phyloP scores from a whole-genome alignment of 2,888 invertebrate species.

The Notodonta dromedarius region DNA sequence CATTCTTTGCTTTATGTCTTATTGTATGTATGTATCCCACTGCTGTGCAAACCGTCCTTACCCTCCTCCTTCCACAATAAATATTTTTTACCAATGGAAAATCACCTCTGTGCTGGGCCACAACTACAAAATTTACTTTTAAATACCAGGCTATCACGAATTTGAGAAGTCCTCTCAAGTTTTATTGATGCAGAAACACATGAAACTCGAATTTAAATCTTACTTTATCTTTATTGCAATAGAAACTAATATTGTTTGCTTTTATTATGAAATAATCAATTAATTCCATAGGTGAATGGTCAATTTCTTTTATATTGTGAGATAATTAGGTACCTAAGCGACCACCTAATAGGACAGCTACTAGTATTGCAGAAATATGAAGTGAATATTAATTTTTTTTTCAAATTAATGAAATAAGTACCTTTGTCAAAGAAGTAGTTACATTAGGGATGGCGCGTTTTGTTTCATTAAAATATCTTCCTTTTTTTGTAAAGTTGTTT shows the following conservation, averaged over 20 bases:
- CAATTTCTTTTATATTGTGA: neutral
- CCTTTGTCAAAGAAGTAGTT: too few relatives aligned
- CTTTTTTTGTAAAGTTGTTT: too few relatives aligned
- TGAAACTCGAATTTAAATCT: constrained; percentile 9
- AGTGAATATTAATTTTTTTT: neutral
- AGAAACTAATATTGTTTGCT: constrained; percentile 11
- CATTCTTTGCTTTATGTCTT: too few relatives aligned
- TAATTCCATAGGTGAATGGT: neutral
- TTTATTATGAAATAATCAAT: constrained; percentile 7
- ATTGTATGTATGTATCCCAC: too few relatives aligned
- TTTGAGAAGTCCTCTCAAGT: constrained; percentile 35
- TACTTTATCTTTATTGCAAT: accelerated
- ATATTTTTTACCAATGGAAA: too few relatives aligned
- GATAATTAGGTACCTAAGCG: neutral
- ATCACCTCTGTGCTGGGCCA: constrained; percentile 6
- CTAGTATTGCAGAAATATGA: neutral
- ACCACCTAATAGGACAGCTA: too few relatives aligned
- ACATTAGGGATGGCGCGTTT: too few relatives aligned
- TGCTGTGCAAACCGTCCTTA: too few relatives aligned
- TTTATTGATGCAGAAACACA: constrained; percentile 18
- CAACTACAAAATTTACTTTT: constrained; percentile 45
- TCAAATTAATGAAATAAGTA: too few relatives aligned
- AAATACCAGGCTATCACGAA: constrained; percentile 45
- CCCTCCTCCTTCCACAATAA: too few relatives aligned
- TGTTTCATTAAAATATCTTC: too few relatives aligned